Percentiles rank a stretch among this genome's conserved stretches.
Conservation (phyloP, 2,113 vertebrate species). For the Oryzias curvinotus region DNA sequence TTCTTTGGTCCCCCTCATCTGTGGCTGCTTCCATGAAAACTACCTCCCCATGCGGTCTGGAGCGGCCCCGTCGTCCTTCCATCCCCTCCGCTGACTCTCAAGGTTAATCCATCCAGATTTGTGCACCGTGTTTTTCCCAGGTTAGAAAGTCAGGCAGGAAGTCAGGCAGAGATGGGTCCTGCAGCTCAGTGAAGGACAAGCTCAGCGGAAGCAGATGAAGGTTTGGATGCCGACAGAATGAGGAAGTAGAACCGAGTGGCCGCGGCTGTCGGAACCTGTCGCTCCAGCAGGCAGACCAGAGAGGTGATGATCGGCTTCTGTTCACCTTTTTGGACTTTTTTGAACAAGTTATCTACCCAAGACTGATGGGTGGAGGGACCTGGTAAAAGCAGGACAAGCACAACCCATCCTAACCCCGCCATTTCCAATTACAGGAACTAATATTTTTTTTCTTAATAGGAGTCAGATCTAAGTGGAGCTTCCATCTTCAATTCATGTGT, state of each 20-base stretch:
- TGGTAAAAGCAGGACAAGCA: conserved; percentile 39
- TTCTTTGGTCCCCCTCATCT: conserved; percentile 1
- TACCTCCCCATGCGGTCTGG: conserved; percentile 32
- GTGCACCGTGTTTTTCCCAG: conserved; percentile 31
- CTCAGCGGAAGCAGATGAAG: conserved; percentile 7
- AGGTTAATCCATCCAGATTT: conserved; percentile 49
- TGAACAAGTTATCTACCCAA: conserved; percentile 30
- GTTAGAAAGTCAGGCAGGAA: conserved; percentile 30
- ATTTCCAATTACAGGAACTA: not conserved
- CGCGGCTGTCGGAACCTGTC: conserved; percentile 1
- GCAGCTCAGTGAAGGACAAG: conserved; percentile 33
- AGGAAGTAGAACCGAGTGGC: conserved; percentile 26
- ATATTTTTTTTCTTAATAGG: too few relatives aligned
- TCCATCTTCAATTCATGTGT: too few relatives aligned
- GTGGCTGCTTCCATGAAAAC: conserved; percentile 6
- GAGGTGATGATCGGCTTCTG: conserved; percentile 23
- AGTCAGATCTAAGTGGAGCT: too few relatives aligned
- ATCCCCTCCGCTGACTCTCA: conserved; percentile 22
- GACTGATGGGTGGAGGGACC: conserved; percentile 35
- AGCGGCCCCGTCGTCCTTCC: conserved; percentile 6
- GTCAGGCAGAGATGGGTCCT: conserved; percentile 30
- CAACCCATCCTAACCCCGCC: conserved; percentile 36
- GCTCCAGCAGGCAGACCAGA: conserved; percentile 15
- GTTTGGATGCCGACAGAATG: conserved; percentile 36
- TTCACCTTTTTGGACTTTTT: conserved; percentile 14